Conservation (phyloP, 1,140 invertebrate genomes). For the Mizuhopecten yessoensis region DNA sequence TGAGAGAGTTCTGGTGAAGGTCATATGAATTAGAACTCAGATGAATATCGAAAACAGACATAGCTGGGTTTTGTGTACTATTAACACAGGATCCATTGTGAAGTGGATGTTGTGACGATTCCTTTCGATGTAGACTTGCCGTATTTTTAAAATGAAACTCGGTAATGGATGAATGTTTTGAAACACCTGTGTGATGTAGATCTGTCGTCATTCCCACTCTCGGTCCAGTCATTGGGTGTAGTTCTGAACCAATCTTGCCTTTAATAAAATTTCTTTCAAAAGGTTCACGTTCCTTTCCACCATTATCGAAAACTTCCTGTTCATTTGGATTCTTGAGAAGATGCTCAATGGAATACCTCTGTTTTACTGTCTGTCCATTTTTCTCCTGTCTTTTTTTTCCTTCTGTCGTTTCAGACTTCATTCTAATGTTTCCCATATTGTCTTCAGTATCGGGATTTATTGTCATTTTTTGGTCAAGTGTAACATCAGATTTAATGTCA, state of each 20-base stretch:
- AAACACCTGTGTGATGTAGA: background rate
- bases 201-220: background rate
- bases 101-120: background rate
- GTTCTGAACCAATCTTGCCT: background rate
- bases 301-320: background rate
- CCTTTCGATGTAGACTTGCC: background rate
- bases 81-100: too few relatives aligned
- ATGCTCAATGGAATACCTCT: background rate
- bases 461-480: too few relatives aligned
- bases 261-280: background rate
- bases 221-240: background rate
- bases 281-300: background rate
- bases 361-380: background rate
- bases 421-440: background rate
- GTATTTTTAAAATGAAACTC: background rate
- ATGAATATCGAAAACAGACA: background rate
- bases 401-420: background rate
- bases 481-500: background rate
- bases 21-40: background rate
- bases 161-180: background rate
- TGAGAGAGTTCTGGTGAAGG: background rate
- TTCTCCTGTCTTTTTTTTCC: background rate
- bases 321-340: background rate
- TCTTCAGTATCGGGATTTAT: too few relatives aligned
- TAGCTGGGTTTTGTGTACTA: background rate